Evolutionary conservation across 2,113 vertebrate species (phyloP), one percentile per base, ranked within the genome.

Genomic region (Lanius collurio): DNA sequence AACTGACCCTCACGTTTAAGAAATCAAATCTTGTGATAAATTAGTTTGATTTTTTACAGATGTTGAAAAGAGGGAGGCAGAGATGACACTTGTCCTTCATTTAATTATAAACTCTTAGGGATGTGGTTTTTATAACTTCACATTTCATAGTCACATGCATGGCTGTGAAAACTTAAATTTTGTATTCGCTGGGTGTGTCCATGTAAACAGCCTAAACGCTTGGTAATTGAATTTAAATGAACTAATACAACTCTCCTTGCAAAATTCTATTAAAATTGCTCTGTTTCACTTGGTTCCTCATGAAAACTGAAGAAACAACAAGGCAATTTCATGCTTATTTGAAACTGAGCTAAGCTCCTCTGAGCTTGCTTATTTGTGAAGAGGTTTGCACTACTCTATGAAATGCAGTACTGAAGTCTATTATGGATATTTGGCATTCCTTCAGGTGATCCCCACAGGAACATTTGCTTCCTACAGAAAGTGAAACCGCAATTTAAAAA

Each of bases 381-480:
- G 77, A 87, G 18, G 9, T 74, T 89, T 90, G 71, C 3, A 2
- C 57, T 59, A 10, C 37, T 69, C 23, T 63, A 5, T 33, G 52
- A 73, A 83, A 62, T 35, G 28, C 33, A 70, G 64, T 37, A 15
- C 62, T 77, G 4, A 68, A 89, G n/a, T 81, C 68, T 80, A 1
- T 42, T 59, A 27, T 28, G 56, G 57, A 28, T 59, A 89, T 95
- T 87, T 92, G 87, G 22, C 69, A 64, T 74, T 92, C 33, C 27
- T 91, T 94, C 77, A 91, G 80, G 73, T 90, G 64, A 75, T 71
- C 35, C 73, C 83, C 74, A 41, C 41, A 65, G 87, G 67, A 94
- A 76, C 63, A n/a, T 56, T 74, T 81, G n/a, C 60, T 92, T 95
- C 83, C 73, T 89, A 81, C 26, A 71, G 60, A 78, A 93, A 91